These are phyloP conservation scores for Andrena camellia DNA, from an alignment of 2,888 invertebrate species.

Conservation along the genomic window DNA sequence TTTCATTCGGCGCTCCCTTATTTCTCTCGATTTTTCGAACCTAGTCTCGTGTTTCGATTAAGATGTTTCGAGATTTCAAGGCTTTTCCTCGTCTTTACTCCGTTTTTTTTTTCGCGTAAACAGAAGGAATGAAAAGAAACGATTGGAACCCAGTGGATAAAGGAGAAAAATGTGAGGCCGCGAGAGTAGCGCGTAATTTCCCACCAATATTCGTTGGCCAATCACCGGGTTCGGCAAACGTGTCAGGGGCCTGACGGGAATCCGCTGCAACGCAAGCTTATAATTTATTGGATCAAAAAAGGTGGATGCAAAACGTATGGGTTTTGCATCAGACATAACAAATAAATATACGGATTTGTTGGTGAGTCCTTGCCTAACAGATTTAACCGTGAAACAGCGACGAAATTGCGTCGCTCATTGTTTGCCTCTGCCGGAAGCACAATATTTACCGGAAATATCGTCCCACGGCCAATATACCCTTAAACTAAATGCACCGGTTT, in stretches of 20 bases:
- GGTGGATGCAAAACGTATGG: conserved; percentile 81
- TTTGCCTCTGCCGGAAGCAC: conserved; percentile 10
- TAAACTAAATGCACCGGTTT: conserved; percentile 42
- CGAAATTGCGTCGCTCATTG: conserved; percentile 52
- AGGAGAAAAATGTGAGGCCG: conserved; percentile 46
- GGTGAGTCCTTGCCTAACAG: conserved; percentile 70
- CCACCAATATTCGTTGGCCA: conserved; percentile 65
- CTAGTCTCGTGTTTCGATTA: no score
- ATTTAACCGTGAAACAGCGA: conserved; percentile 64
- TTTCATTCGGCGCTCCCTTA: no score
- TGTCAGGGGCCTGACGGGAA: conserved; percentile 75
- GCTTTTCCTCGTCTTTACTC: no score
- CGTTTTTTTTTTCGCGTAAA: no score
- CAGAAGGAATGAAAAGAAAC: not conserved
- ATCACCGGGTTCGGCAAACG: conserved; percentile 74
- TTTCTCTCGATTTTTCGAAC: no score
- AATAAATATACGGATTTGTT: conserved; percentile 82
- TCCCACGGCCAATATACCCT: conserved; percentile 48
- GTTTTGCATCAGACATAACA: conserved; percentile 81
- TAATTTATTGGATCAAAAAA: conserved; percentile 84
- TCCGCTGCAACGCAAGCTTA: conserved; percentile 78
- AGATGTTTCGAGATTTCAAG: no score
- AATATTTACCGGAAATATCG: conserved; percentile 44
- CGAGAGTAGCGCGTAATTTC: conserved; percentile 64
- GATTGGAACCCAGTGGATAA: not conserved